Base-by-base conservation (phyloP, 92 coral and sea anemone genomes). In the Desmophyllum pertusum region DNA sequence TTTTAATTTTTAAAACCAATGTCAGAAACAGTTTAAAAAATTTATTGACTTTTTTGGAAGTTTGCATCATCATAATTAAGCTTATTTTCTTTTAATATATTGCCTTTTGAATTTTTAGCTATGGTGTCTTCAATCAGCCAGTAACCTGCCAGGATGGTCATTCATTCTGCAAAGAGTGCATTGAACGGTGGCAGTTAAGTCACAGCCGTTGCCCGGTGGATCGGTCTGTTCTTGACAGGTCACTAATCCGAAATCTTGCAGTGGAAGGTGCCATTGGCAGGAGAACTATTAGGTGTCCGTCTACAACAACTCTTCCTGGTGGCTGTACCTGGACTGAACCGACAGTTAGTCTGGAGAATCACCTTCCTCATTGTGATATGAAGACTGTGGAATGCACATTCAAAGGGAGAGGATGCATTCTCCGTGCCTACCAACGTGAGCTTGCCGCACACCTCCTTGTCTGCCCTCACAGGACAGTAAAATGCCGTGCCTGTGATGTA, bases 251-350 rank as follows among this genome's bases (percentile, higher is more conserved):
- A 18, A 68, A 37, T 37, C 73, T 68, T 3, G 73, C 73, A 5
- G 73, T 68, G 13, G 73, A 68, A 68, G 73, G 73, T 37, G 27
- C 29, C 3, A 36, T 68, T 36, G 29, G 48, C 23, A 33, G 29
- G 45, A 36, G 9, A 10, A 6, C 37, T 2, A 35, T 68, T 9
- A 68, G 23, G n/a, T 68, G 73, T 11, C 73, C 29, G 21, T 68
- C 73, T 0, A 35, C 45, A 38, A 29, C 19, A 3, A 15, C 70
- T 65, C 70, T 33, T 29, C 70, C 73, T 35, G 73, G 48, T 35
- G 73, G 73, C 19, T 68, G 73, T 33, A 64, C 38, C 38, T 64
- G 38, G 70, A 64, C n/a, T n/a, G n/a, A n/a, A n/a, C n/a, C n/a
- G n/a, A n/a, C n/a, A n/a, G n/a, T n/a, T n/a, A n/a, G n/a, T n/a